Evolutionary conservation across 2,113 vertebrate species (phyloP), one percentile per base, ranked within the genome.

Genomic region (Ascaphus truei): DNA sequence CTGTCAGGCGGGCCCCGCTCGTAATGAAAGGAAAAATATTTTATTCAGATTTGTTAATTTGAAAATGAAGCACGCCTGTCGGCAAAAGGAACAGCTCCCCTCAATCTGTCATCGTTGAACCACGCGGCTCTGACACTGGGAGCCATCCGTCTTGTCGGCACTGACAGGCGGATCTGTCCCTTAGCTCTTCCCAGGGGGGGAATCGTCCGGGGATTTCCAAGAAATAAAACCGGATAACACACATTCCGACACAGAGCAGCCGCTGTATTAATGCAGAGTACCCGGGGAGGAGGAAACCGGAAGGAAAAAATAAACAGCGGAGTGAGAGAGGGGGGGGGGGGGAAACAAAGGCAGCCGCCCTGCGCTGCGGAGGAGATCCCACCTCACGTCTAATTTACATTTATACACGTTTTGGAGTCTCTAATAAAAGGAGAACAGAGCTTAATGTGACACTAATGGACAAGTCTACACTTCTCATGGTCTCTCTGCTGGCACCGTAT

Each of bases 21-120:
- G 93, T 97, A 98, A 98, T 96, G 95, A 98, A 98, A 96, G 95
- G 91, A 93, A 94, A 98, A 98, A 98, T 98, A 96, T 98, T 98
- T 98, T 96, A 96, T 97, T 98, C 96, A 98, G 95, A 98, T 98
- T 98, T 98, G 98, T 98, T 98, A 98, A 98, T 98, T 96, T 95
- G 95, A 97, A 95, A 96, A 95, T 96, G 95, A 98, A 95, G 94
- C 93, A 90, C 93, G 93, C 94, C 95, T 95, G 94, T 98, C 93
- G 95, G 94, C 93, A 90, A 92, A 94, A n/a, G 95, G 95, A 94
- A 96, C 95, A 95, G 92, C 93, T 95, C 94, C 94, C 95, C 95
- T 97, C 96, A 95, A 95, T 97, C 93, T 98, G 96, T 98, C 96
- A 98, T 85, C 86, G 87, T 86, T 86, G 91, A 95, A 92, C 92